Base-by-base conservation (phyloP, 2,888 invertebrate species). In the Cabera pusaria region DNA sequence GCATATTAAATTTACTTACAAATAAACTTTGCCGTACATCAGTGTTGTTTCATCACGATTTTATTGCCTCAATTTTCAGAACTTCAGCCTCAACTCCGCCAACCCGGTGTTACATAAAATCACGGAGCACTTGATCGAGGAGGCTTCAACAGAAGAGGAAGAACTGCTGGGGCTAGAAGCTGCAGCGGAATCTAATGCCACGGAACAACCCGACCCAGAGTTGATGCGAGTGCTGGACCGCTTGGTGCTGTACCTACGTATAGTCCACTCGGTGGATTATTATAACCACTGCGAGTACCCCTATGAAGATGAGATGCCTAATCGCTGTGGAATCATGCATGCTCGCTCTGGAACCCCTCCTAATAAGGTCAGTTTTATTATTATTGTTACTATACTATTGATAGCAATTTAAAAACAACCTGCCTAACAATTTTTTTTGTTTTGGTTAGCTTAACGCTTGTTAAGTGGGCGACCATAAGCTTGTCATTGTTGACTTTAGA, bases 271-370 rank as follows among this genome's bases (percentile, higher is more conserved):
- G 0, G 96, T 99, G 32, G 99, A 99, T 80, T 99, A 97, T 77
- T 99, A 99, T 86, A 98, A 98, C 84, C 98, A 98, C 69, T 98
- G 97, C 69, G 99, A 99, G 72, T 99, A 99, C 83, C 98, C 98
- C 0, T 98, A 98, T 64, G 99, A 99, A 79, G 99, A 99, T 75
- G 98, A 98, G 80, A 99, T 99, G 99, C 99, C 99, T 0, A 99
- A 99, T 80, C 92, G 98, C 18, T 98, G 99, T 79, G 99, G 99
- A 5, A 98, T 99, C 55, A 96, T 99, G 91, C 99, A 99, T 70
- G 98, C 98, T 0, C 92, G 99, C 26, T 98, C 98, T 1, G 93
- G 94, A 5, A 92, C 96, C 0, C 97, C 98, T 0, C 91, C 93
- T 4, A 93, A 94, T 34, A 97, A 97, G 85, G 93, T 95, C 50